Conservation (phyloP, 2,888 invertebrate species). For the Xylota sylvarum region DNA sequence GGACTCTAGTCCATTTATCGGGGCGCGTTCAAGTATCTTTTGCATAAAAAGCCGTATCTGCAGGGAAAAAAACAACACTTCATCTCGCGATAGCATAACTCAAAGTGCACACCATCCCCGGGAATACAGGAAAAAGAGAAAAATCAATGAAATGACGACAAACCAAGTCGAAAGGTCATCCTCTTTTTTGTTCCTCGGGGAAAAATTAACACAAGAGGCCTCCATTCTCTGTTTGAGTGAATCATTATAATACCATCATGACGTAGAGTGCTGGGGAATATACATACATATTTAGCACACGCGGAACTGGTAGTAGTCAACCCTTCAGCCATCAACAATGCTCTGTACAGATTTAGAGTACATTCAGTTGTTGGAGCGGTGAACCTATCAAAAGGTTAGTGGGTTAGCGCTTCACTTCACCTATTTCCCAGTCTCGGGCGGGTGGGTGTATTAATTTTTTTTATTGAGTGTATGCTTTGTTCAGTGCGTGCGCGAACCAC, state of each 20-base stretch:
- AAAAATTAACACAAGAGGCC: conserved; percentile 30
- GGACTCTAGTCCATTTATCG: conserved; percentile 42
- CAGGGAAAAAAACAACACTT: not conserved
- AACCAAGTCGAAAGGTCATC: conserved; percentile 55
- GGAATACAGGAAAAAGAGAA: not conserved
- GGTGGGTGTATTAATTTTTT: conserved; percentile 9
- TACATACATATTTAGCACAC: conserved; percentile 15
- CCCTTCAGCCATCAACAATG: conserved; percentile 28
- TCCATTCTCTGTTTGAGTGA: not conserved
- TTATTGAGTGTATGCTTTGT: conserved; percentile 1
- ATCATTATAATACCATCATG: conserved; percentile 1
- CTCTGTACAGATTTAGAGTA: not conserved
- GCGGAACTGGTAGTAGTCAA: conserved; percentile 31
- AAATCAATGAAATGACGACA: conserved; percentile 34
- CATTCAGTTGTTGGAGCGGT: not conserved
- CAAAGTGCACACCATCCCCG: conserved; percentile 19
- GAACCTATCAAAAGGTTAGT: conserved; percentile 63
- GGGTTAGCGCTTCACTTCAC: conserved; percentile 27
- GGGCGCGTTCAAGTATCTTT: conserved; percentile 9
- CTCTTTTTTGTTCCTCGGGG: conserved; percentile 13
- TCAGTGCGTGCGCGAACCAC: not conserved
- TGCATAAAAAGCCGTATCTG: conserved; percentile 23
- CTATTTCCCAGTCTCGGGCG: conserved; percentile 4
- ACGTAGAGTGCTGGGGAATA: conserved; percentile 8
- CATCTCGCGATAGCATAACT: conserved; percentile 14